A percentile compares a stretch with the other conserved stretches of the same genome.
Conservation (phyloP, 2,888 invertebrate species). For the Frankliniella intonsa region DNA sequence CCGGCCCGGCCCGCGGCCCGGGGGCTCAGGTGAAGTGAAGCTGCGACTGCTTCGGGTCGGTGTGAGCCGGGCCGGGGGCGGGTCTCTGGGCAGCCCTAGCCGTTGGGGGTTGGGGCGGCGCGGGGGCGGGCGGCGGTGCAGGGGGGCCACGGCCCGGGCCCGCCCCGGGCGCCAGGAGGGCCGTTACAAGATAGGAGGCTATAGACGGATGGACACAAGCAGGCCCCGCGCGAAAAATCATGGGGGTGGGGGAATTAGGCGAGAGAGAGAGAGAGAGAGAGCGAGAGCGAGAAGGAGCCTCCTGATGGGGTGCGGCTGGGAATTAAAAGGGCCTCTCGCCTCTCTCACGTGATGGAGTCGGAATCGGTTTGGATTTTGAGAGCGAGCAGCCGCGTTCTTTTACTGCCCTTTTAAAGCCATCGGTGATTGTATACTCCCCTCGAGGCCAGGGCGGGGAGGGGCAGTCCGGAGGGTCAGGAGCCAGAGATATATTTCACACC, state of each 20-base stretch:
- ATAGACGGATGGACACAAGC: constrained; percentile 21
- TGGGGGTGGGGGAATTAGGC: constrained; percentile 10
- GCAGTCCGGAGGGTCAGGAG: background rate
- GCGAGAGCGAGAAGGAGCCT: no score
- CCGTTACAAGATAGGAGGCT: constrained; percentile 26
- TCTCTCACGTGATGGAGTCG: constrained; percentile 6
- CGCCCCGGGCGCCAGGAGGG: constrained; percentile 1
- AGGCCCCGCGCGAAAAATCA: background rate
- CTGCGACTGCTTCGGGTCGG: no score
- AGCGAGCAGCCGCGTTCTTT: constrained; percentile 2
- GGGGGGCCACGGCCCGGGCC: background rate
- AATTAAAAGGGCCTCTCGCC: background rate
- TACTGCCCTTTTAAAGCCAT: constrained; percentile 26
- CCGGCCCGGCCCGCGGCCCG: background rate
- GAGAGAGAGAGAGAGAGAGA: background rate
- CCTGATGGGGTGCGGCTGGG: background rate
- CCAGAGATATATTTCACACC: constrained; percentile 15
- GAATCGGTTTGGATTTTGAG: constrained; percentile 15
- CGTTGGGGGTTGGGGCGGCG: background rate
- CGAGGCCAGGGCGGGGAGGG: background rate
- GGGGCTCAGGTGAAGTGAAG: background rate
- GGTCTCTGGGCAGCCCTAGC: constrained; percentile 25
- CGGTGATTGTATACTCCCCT: constrained; percentile 18
- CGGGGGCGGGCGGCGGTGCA: background rate
- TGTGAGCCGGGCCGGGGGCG: background rate